Conservation (phyloP, 2,888 invertebrate species). For the Flabesymbios commensalis region DNA sequence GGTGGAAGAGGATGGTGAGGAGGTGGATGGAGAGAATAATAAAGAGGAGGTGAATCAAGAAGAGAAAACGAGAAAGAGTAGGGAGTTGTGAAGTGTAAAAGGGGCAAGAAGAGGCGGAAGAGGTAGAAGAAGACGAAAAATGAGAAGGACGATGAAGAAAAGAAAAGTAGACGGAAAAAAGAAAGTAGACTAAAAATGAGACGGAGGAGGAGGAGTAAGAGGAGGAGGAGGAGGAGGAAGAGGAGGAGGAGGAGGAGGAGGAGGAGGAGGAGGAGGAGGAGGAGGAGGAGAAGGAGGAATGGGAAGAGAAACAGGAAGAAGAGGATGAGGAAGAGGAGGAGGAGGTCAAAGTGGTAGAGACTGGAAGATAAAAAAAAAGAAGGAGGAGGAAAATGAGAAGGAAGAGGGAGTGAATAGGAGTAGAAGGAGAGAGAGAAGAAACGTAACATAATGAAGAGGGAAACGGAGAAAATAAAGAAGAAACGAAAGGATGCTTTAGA, state of each 20-base stretch:
- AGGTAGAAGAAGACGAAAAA: no score
- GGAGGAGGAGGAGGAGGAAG: neutral
- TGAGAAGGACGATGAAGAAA: no score
- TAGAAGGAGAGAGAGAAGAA: neutral
- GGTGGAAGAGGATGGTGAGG: no score
- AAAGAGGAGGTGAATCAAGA: no score
- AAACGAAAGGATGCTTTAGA: neutral
- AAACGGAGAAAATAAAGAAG: neutral
- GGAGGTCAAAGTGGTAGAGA: neutral
- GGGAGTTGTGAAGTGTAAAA: no score
- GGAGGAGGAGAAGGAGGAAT: neutral
- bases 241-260: neutral
- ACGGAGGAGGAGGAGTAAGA: neutral
- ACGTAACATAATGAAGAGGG: neutral
- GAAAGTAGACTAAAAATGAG: no score
- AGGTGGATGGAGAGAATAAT: no score
- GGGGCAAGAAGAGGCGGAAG: no score
- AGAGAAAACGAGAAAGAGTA: no score
- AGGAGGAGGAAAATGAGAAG: neutral
- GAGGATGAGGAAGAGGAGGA: constrained; percentile 7
- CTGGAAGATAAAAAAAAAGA: neutral
- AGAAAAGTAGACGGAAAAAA: no score
- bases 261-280: constrained; percentile 1
- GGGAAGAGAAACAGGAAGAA: neutral
- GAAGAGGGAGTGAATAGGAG: neutral